These are phyloP conservation scores for Stichopus chloronotus DNA, from an alignment of 35 echinoderm and acorn worm species.

Conservation along the genomic window DNA sequence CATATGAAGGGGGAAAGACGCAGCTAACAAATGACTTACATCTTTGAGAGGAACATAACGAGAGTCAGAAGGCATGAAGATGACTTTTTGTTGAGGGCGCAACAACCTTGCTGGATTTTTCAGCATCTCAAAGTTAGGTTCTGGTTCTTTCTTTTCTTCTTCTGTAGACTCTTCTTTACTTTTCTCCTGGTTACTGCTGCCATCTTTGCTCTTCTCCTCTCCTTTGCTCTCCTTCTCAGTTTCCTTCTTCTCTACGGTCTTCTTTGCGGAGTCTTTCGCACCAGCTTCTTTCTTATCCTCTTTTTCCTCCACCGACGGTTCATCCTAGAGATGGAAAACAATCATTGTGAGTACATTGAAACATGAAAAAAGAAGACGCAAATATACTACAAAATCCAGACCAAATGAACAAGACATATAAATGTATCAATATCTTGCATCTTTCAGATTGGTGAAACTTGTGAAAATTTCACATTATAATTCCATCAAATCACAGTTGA, in stretches of 20 bases:
- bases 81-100: slow-evolving; percentile 73
- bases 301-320: slow-evolving; percentile 55
- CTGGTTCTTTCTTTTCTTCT: slow-evolving; percentile 88
- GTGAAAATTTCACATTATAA: no score
- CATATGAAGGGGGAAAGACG: no score
- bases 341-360: no score
- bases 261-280: background rate
- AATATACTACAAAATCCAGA: no score
- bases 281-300: slow-evolving; percentile 26
- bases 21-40: slow-evolving; percentile 57
- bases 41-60: slow-evolving; percentile 76
- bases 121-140: slow-evolving; percentile 89
- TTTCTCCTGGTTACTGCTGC: slow-evolving; percentile 20
- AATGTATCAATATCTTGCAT: no score
- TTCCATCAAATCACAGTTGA: no score
- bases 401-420: no score
- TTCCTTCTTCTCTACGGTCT: slow-evolving; percentile 20
- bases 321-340: slow-evolving; percentile 5
- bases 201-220: slow-evolving; percentile 56
- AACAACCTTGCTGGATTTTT: slow-evolving; percentile 82
- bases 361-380: no score
- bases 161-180: slow-evolving; percentile 50
- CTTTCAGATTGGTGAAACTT: no score
- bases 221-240: slow-evolving; percentile 39
- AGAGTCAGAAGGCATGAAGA: slow-evolving; percentile 48